A percentile compares a stretch with the other conserved stretches of the same genome.
phyloP scores from a whole-genome alignment of 2,888 invertebrate species.

The Sinodicranocentrus sp. region DNA sequence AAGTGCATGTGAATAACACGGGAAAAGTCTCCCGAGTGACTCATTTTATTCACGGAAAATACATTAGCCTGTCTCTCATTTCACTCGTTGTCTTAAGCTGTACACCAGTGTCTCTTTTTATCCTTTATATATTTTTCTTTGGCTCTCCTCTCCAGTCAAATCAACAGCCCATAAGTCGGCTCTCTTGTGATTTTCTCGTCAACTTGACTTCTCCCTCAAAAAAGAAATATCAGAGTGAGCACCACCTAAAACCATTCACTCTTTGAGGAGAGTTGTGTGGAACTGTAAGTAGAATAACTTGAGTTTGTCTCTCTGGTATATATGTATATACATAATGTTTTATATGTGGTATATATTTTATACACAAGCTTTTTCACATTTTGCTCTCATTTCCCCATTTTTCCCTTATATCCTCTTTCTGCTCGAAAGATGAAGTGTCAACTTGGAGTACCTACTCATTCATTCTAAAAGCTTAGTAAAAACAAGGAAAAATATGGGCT shows the following conservation, averaged over 20 bases:
- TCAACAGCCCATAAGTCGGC: slow-evolving; percentile 62
- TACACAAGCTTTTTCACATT: no score
- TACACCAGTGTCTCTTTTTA: slow-evolving; percentile 24
- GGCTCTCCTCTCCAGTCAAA: slow-evolving; percentile 55
- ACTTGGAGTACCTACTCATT: slow-evolving; percentile 41
- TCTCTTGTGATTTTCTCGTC: slow-evolving; percentile 61
- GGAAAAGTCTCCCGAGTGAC: slow-evolving; percentile 71
- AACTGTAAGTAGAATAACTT: background rate
- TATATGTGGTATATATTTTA: no score
- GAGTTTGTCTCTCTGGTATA: background rate
- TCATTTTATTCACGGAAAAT: slow-evolving; percentile 71
- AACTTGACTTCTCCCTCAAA: slow-evolving; percentile 17
- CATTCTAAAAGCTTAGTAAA: slow-evolving; percentile 10
- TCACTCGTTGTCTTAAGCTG: slow-evolving; percentile 53
- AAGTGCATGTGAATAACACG: slow-evolving; percentile 67
- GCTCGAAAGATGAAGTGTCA: slow-evolving; percentile 62
- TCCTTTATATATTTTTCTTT: slow-evolving; percentile 23
- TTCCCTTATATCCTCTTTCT: slow-evolving; percentile 39
- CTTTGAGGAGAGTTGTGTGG: slow-evolving; percentile 9
- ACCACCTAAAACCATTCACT: slow-evolving; percentile 7
- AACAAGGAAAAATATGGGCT: background rate
- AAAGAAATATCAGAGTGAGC: background rate
- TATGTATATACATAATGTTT: no score
- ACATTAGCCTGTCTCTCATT: slow-evolving; percentile 69
- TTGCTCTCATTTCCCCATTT: slow-evolving; percentile 39